Base-by-base conservation (phyloP, 2,797 vertebrate species). In the Sebastes matsubarae region DNA sequence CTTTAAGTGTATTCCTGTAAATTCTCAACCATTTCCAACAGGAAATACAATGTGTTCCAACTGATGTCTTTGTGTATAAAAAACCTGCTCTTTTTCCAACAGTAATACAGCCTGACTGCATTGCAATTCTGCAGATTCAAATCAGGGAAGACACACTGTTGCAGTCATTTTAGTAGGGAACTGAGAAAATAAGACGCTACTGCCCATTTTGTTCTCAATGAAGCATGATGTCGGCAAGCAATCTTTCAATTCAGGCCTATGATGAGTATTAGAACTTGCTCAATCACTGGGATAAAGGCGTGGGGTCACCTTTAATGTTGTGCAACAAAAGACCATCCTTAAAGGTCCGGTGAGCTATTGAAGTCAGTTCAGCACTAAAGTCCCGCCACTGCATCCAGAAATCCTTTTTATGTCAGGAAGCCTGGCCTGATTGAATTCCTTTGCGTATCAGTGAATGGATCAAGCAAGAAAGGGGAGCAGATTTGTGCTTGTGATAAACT, bases 391-490 rank as follows among this genome's bases (percentile, higher is more conserved):
- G 92, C 87, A 86, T 91, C 87, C 82, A 85, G 89, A 91, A 94
- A 94, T 93, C 89, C 92, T 93, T 95, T 95, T 95, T 89, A 93
- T 95, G 94, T 94, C 88, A 84, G 92, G 90, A 93, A 93, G 93
- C 92, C 87, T 36, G 92, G 93, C 89, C 86, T 95, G 95, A 96
- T 96, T 96, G 93, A 96, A 96, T 96, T 96, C 90, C 92, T 94
- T 95, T 93, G 90, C 90, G 86, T 96, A 95, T 96, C 94, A 94
- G 94, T 82, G 91, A 93, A 94, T 93, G 93, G 96, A 96, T 96
- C 94, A 95, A 92, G 93, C 82, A 86, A 94, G 93, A 95, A 92
- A 93, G 87, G 88, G 89, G 87, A 91, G 83, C 90, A 95, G 94
- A 94, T 95, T 93, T 95, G 91, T 89, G 88, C 93, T 89, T 92